phyloP scores from a whole-genome alignment of 2,113 vertebrate species.

The Casuarius casuarius region DNA sequence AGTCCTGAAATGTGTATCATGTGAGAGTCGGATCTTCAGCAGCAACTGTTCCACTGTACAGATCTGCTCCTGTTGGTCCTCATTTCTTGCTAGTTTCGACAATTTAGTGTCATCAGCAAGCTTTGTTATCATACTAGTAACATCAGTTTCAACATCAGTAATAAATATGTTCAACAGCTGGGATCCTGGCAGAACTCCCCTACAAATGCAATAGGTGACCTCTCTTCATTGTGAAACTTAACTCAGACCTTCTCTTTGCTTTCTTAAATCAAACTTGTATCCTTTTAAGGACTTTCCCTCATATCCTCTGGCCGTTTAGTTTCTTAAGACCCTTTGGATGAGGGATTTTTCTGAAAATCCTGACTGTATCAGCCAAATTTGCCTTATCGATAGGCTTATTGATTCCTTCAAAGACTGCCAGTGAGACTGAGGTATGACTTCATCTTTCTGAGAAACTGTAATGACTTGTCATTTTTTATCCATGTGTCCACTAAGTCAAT shows the following conservation, averaged over 20 bases:
- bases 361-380: not conserved
- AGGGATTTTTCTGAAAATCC: not conserved
- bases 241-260: not conserved
- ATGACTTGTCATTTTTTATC: not conserved
- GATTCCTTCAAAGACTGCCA: not conserved
- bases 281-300: not conserved
- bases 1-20: not conserved
- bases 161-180: not conserved
- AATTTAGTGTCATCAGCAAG: not conserved
- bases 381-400: not conserved
- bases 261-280: not conserved
- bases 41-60: not conserved
- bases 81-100: not conserved
- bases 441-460: not conserved
- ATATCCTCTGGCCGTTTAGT: not conserved
- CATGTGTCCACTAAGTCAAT: not conserved
- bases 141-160: not conserved
- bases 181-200: rapidly evolving
- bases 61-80: not conserved
- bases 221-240: not conserved
- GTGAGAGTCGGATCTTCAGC: not conserved
- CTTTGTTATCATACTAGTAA: not conserved
- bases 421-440: not conserved
- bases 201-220: not conserved
- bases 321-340: not conserved